Conservation (phyloP, 2,113 vertebrate genomes). For the Dasypus novemcinctus region DNA sequence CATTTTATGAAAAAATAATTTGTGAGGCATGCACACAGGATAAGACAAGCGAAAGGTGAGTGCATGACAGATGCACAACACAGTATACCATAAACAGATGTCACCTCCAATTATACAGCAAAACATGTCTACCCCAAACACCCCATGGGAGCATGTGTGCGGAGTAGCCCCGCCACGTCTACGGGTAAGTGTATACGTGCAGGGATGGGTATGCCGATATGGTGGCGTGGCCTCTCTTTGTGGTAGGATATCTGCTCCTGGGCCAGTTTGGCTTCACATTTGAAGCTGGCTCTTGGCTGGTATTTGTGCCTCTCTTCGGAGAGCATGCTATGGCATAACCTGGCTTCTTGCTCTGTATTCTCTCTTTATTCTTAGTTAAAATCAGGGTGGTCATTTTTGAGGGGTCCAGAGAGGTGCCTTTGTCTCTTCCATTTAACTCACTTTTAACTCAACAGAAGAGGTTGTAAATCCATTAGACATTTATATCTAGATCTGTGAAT, state of each 20-base stretch:
- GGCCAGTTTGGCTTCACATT: slow-evolving; percentile 26
- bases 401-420: not conserved
- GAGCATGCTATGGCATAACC: not conserved
- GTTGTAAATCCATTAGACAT: not conserved
- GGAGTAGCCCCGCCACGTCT: not conserved
- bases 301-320: slow-evolving; percentile 38
- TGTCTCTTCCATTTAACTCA: slow-evolving; percentile 31
- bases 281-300: slow-evolving; percentile 36
- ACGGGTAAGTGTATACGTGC: slow-evolving; percentile 58
- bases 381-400: slow-evolving; percentile 12
- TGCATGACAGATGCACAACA: not conserved
- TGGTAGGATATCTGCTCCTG: not conserved
- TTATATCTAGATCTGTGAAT: not conserved
- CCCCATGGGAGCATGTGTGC: not conserved
- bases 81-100: accelerated
- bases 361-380: slow-evolving; percentile 39
- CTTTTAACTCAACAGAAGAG: not conserved
- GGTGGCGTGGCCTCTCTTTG: not conserved
- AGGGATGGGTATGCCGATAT: not conserved
- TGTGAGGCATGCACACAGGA: not conserved
- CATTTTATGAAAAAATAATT: slow-evolving; percentile 13
- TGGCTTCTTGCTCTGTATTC: slow-evolving; percentile 54
- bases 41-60: not conserved
- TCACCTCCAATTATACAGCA: not conserved
- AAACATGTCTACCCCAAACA: not conserved